Evolutionary conservation across 2,888 invertebrate species (phyloP).

Genomic region (Tachina lurida): DNA sequence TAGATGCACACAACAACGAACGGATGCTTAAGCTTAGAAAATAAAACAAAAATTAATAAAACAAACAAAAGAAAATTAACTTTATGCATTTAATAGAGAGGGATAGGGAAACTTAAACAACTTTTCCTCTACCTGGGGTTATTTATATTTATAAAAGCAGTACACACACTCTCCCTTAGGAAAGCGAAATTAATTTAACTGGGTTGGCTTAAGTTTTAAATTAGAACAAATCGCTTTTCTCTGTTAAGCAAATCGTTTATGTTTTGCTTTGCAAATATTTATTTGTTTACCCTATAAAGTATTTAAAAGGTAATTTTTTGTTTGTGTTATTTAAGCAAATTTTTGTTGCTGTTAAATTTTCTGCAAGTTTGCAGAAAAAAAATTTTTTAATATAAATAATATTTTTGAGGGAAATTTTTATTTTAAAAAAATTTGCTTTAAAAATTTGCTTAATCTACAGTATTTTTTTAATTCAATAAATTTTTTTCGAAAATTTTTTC

Average conservation of each 20-base stretch:
- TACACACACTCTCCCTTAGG: background rate
- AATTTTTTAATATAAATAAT: background rate
- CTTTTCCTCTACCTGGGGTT: constrained; percentile 33
- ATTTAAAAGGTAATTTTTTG: no score
- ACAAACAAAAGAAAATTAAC: constrained; percentile 49
- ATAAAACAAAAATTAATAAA: constrained; percentile 38
- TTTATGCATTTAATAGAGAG: background rate
- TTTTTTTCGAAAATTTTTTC: no score
- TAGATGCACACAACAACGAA: constrained; percentile 6
- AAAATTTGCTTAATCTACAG: background rate
- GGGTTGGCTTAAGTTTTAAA: background rate
- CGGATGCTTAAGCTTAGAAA: constrained; percentile 18
- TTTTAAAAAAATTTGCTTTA: background rate
- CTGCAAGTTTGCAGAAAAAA: no score
- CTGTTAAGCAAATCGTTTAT: no score
- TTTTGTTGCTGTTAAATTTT: no score
- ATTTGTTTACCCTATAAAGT: no score
- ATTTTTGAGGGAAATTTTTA: background rate
- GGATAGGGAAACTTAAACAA: constrained; percentile 6
- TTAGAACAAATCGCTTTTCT: background rate
- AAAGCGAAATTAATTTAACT: constrained; percentile 6
- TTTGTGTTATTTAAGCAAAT: no score
- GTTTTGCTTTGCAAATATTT: no score
- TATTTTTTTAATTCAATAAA: background rate
- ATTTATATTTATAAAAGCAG: background rate